Conservation (phyloP, 2,113 vertebrate genomes). For the Aplodontia rufa region DNA sequence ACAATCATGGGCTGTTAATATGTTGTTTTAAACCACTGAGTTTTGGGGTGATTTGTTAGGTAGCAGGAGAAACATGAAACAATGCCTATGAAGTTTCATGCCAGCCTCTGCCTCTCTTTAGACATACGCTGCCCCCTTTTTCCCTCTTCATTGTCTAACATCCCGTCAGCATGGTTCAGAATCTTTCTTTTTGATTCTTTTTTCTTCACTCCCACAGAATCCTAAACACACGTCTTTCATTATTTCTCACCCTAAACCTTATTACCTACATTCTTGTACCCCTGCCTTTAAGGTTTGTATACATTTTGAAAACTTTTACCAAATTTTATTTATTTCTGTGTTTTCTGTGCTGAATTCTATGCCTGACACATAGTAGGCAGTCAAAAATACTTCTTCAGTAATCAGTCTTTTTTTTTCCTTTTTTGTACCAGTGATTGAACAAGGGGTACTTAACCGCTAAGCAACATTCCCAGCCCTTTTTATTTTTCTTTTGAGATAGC, state of each 20-base stretch:
- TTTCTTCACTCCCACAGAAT: background rate
- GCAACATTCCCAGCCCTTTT: too few relatives aligned
- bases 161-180: background rate
- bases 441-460: too few relatives aligned
- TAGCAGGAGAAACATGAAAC: background rate
- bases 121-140: background rate
- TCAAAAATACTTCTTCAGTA: constrained; percentile 30
- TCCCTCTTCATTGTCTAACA: background rate
- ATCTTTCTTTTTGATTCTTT: background rate
- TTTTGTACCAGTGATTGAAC: too few relatives aligned
- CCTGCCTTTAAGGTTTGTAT: background rate
- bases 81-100: background rate
- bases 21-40: background rate
- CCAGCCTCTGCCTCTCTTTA: background rate
- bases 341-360: background rate
- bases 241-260: background rate
- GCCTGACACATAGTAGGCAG: background rate
- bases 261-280: background rate
- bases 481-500: too few relatives aligned
- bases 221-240: background rate
- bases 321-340: background rate
- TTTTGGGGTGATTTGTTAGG: background rate
- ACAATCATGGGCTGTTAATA: constrained; percentile 18
- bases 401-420: background rate
- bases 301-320: background rate